These are phyloP conservation scores for Anolis carolinensis DNA, from an alignment of 2,113 vertebrate genomes.

Conservation along the genomic window DNA sequence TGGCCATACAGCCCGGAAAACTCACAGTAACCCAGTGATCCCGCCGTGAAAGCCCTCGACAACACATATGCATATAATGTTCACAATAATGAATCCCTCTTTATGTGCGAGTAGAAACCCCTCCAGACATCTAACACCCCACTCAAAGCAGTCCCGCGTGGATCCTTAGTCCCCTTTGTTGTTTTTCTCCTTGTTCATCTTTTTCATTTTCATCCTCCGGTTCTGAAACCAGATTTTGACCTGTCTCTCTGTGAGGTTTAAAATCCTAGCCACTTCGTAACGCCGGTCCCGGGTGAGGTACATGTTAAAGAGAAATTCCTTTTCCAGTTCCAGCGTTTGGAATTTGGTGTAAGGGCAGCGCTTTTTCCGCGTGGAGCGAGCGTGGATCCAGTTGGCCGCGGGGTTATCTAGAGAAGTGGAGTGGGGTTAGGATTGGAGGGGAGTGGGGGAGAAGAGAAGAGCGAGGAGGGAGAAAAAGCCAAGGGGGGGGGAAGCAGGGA, in stretches of 20 bases:
- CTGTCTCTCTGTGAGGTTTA: constrained; percentile 97
- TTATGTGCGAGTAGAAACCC: neutral
- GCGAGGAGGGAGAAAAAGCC: constrained; percentile 18
- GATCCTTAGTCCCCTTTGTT: constrained; percentile 82
- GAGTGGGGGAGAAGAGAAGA: neutral
- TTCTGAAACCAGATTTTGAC: constrained; percentile 99
- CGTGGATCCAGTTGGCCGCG: constrained; percentile 98
- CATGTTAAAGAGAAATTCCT: constrained; percentile 99
- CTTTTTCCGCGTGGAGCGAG: constrained; percentile 96
- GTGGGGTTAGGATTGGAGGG: constrained; percentile 35
- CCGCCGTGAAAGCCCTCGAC: no score
- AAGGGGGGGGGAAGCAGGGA: constrained; percentile 2
- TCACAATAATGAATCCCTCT: neutral
- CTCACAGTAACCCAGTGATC: no score
- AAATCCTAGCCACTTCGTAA: constrained; percentile 95
- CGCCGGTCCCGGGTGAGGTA: constrained; percentile 96
- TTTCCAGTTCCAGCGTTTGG: constrained; percentile 98
- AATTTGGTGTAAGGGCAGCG: constrained; percentile 98
- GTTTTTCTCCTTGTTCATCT: constrained; percentile 94
- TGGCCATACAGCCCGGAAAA: no score
- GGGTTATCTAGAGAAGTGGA: constrained; percentile 88
- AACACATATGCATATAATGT: no score
- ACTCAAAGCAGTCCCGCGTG: no score
- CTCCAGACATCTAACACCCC: no score
- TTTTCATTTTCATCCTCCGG: constrained; percentile 99